Evolutionary conservation across 1,140 invertebrate genomes (phyloP), one percentile per base, ranked within the genome.

Genomic region (Colletes latitarsis): DNA sequence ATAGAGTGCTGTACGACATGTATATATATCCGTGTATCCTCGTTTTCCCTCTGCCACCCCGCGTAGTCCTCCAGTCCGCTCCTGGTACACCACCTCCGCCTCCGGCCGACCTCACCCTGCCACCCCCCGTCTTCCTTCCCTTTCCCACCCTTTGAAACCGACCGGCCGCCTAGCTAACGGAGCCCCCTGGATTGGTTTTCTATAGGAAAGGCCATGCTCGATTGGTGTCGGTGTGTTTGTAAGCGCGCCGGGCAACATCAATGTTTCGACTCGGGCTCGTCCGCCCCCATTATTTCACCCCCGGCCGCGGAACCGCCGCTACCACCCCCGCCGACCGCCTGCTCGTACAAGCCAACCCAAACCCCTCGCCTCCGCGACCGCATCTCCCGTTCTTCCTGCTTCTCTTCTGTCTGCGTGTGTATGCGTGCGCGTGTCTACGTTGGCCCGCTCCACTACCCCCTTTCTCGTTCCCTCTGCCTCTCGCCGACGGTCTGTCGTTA

Each of bases 261-360:
- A 90, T 89, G 89, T 90, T 91, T 90, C 90, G 89, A 90, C 81
- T 87, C 82, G 83, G 83, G 85, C 77, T 79, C 83, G 88, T 91
- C 90, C 89, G 89, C 84, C 82, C 81, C 88, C 89, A 91, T 91
- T 91, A 91, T 91, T 91, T 91, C 83, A 91, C 83, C 84, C 89
- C 83, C 85, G 80, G 77, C 80, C 82, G 81, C 83, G 83, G 82
- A 73, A 81, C 77, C 82, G 57, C 83, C 83, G 84, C 83, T 41
- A 72, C 83, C 83, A 78, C 74, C 70, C 8, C 49, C 8, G 0
- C 49, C 49, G 49, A 10, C 49, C 49, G 49, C 72, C 69, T 57
- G 64, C 76, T 79, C 70, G 66, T 69, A 46, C 58, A 71, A 68
- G 63, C 55, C 68, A 12, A 73, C 71, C 60, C 62, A 55, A 30